These are phyloP conservation scores for Andrena flavipes DNA, from an alignment of 2,888 invertebrate genomes.

Conservation along the genomic window DNA sequence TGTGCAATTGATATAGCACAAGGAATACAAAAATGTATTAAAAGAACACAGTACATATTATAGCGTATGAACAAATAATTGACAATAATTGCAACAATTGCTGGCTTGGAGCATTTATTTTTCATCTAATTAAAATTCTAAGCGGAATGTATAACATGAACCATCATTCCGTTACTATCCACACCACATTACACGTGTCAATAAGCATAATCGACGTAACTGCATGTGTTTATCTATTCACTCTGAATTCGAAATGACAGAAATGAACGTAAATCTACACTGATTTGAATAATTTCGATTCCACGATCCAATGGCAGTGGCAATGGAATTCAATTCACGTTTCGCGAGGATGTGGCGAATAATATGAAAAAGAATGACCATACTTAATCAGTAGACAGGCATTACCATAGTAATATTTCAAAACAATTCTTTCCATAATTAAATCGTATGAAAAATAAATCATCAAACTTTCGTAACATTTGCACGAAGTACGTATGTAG, in stretches of 20 bases:
- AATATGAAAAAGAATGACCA: slow-evolving; percentile 12
- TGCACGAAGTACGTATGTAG: background rate
- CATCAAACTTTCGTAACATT: background rate
- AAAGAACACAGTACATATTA: background rate
- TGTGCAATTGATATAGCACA: too few relatives aligned
- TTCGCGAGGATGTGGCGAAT: slow-evolving; percentile 14
- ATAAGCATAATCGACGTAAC: slow-evolving; percentile 5
- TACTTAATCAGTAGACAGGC: background rate
- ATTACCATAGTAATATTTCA: background rate
- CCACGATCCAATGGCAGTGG: slow-evolving; percentile 24
- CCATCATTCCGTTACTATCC: background rate
- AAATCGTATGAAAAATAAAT: too few relatives aligned
- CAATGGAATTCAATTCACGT: slow-evolving; percentile 36
- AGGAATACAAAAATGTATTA: too few relatives aligned
- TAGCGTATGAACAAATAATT: background rate
- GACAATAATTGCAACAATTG: background rate
- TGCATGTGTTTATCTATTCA: slow-evolving; percentile 25
- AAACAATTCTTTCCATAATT: too few relatives aligned
- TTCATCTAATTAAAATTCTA: background rate
- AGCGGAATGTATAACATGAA: background rate
- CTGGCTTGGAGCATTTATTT: too few relatives aligned
- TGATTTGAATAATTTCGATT: slow-evolving; percentile 62
- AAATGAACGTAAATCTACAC: slow-evolving; percentile 27
- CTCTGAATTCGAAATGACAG: slow-evolving; percentile 42
- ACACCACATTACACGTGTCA: background rate